A percentile compares a stretch with the other conserved stretches of the same genome.
phyloP scores from a whole-genome alignment of 2,113 vertebrate species.

The Urocolius indicus region DNA sequence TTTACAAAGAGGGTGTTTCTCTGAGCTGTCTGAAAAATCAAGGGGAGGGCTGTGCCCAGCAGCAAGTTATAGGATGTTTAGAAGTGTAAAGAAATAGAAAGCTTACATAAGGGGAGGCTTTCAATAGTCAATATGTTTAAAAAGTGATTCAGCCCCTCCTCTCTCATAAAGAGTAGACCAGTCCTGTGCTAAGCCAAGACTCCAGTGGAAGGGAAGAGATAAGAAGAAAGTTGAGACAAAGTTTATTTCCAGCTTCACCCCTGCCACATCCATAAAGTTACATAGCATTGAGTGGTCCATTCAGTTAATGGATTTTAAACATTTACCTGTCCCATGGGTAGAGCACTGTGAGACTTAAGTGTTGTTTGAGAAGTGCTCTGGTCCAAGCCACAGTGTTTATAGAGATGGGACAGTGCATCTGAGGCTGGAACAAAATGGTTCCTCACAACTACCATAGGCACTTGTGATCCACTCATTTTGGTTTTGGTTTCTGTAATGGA shows the following conservation, averaged over 20 bases:
- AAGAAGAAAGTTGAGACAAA: background rate
- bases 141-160: background rate
- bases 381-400: background rate
- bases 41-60: background rate
- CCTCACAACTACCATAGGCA: background rate
- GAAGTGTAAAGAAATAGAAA: background rate
- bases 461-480: background rate
- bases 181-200: background rate
- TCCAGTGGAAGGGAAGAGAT: background rate
- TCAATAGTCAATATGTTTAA: background rate
- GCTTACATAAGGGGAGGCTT: slow-evolving; percentile 43
- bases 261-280: background rate
- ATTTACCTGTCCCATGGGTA: background rate
- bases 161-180: background rate
- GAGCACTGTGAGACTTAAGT: background rate
- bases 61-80: background rate
- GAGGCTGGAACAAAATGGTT: background rate
- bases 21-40: background rate
- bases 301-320: background rate
- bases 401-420: background rate
- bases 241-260: background rate
- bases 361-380: background rate
- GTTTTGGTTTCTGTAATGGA: background rate
- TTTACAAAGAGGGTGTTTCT: slow-evolving; percentile 57
- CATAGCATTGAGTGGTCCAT: background rate